Evolutionary conservation across 2,113 vertebrate genomes (phyloP), one percentile per base, ranked within the genome.

Genomic region (Gila orcuttii): DNA sequence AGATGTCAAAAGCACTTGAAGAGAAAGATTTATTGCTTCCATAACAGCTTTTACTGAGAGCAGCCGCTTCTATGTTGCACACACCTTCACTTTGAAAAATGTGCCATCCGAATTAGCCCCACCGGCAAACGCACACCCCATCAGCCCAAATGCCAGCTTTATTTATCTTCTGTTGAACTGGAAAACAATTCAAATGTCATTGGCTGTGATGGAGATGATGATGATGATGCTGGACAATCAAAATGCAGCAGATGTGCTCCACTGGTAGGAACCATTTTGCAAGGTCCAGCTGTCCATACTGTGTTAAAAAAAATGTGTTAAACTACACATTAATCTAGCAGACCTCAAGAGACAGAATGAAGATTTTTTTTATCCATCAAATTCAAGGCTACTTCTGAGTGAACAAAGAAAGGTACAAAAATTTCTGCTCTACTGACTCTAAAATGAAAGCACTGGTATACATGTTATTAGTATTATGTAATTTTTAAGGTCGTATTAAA

Each of bases 121-220:
- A 90, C 86, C 66, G 75, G 84, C 84, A n/a, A 89, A 89, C 84
- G 89, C 88, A 92, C 89, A 21, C 90, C 87, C 86, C 90, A 88
- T 91, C 92, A 88, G 91, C 87, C 87, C 89, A 93, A 94, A 93
- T 93, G 92, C 93, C 93, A 93, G 88, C 91, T 91, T 90, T 89
- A 90, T 93, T 92, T 90, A 88, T 92, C 92, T 89, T 92, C 89
- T 88, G 89, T 90, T 92, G 89, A 92, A 89, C 91, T 87, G 91
- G 86, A 87, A 90, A 93, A 93, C 89, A 85, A 91, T 92, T 89
- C 86, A 92, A 93, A 93, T 91, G 90, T 88, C 92, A 92, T 87
- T 77, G 45, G 28, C 15, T 89, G 89, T 90, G 86, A 85, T 81
- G 86, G 59, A 50, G 60, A 60, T 55, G 75, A 52, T 15, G 83